These are phyloP conservation scores for Gymnoscelis rufifasciata DNA, from an alignment of 2,888 invertebrate species.

Conservation along the genomic window DNA sequence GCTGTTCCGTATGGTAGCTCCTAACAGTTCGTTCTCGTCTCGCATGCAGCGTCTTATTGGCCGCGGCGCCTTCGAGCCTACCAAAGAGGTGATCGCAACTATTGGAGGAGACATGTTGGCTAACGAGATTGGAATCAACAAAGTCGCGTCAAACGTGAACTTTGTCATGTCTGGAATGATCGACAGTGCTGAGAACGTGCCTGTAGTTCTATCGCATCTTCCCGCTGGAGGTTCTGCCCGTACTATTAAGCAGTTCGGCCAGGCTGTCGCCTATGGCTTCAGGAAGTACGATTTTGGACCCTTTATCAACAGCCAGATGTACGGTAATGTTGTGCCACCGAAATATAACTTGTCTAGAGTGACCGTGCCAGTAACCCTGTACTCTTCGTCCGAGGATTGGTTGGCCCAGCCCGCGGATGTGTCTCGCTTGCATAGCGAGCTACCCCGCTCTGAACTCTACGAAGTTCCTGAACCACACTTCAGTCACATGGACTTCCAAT, in stretches of 20 bases:
- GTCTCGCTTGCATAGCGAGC: slow-evolving; percentile 66
- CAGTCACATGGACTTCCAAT: slow-evolving; percentile 68
- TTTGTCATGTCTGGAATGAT: slow-evolving; percentile 81
- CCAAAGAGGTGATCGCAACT: slow-evolving; percentile 43
- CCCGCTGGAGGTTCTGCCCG: slow-evolving; percentile 79
- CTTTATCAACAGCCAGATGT: slow-evolving; percentile 53
- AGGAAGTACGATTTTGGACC: slow-evolving; percentile 61
- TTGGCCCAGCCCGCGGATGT: slow-evolving; percentile 81
- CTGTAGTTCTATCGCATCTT: slow-evolving; percentile 73
- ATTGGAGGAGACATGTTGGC: slow-evolving; percentile 59
- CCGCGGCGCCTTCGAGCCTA: slow-evolving; percentile 53
- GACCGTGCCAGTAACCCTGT: slow-evolving; percentile 59
- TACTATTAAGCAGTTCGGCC: slow-evolving; percentile 78
- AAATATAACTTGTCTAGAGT: slow-evolving; percentile 60
- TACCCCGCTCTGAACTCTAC: slow-evolving; percentile 78
- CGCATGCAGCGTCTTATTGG: slow-evolving; percentile 45
- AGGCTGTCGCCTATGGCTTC: slow-evolving; percentile 60
- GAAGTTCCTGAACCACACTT: slow-evolving; percentile 75
- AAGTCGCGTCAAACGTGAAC: slow-evolving; percentile 80
- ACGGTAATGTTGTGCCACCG: slow-evolving; percentile 55
- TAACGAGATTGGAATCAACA: slow-evolving; percentile 56
- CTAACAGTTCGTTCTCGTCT: slow-evolving; percentile 48
- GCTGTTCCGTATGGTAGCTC: slow-evolving; percentile 60
- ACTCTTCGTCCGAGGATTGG: slow-evolving; percentile 81
- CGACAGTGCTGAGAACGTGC: slow-evolving; percentile 75